Evolutionary conservation across 2,888 invertebrate species (phyloP).

Genomic region (Phorcus lineatus): DNA sequence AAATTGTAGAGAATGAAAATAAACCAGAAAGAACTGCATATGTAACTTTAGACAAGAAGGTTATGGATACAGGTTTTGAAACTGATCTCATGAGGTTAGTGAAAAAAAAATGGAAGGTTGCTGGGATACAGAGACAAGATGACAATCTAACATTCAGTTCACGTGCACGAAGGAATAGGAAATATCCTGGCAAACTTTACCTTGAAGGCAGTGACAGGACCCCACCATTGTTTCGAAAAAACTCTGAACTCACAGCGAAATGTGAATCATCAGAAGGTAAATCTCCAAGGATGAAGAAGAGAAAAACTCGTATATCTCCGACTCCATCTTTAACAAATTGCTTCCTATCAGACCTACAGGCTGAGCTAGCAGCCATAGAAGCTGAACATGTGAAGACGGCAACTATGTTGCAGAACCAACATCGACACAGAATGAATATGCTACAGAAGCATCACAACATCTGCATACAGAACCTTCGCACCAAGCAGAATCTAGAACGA

Average conservation of each 20-base stretch:
- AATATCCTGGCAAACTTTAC: neutral
- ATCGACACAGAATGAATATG: neutral
- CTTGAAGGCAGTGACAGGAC: conserved; percentile 10
- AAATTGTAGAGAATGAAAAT: neutral
- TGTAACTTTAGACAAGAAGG: neutral
- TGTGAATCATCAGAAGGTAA: neutral
- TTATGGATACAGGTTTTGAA: neutral
- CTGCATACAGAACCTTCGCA: neutral
- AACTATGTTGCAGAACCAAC: neutral
- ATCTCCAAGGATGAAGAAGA: neutral
- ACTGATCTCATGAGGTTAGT: conserved; percentile 17
- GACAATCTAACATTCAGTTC: conserved; percentile 17
- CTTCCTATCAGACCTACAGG: neutral
- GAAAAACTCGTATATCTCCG: neutral
- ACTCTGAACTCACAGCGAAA: neutral
- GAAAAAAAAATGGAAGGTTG: neutral
- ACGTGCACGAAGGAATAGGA: neutral
- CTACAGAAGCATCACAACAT: neutral
- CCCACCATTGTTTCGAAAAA: conserved; percentile 16
- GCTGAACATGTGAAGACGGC: neutral
- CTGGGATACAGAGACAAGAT: conserved; percentile 2
- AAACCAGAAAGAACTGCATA: neutral
- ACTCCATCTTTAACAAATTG: neutral
- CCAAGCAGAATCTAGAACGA: neutral
- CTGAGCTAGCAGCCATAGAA: neutral